Conservation (phyloP, 2,888 invertebrate species). For the Tenthredo mesomela region DNA sequence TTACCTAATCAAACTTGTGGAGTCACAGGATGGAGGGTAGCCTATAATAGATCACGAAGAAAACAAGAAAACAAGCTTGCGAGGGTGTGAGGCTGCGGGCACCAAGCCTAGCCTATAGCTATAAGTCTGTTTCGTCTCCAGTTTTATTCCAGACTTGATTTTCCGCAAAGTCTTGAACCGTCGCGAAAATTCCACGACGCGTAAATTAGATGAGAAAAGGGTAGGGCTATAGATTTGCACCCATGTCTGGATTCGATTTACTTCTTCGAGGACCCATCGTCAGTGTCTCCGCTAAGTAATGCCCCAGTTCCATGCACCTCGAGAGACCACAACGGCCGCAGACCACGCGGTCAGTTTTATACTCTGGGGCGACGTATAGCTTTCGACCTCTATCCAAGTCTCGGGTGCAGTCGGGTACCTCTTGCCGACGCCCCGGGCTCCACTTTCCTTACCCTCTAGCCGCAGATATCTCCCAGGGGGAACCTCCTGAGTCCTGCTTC, state of each 20-base stretch:
- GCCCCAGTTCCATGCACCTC: constrained; percentile 27
- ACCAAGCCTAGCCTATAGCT: background rate
- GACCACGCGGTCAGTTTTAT: constrained; percentile 33
- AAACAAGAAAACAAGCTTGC: constrained; percentile 25
- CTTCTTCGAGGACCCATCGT: constrained; percentile 15
- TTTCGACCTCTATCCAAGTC: constrained; percentile 21
- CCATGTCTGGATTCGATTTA: constrained; percentile 29
- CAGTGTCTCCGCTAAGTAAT: constrained; percentile 34
- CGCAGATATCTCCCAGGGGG: constrained; percentile 46
- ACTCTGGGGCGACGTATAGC: constrained; percentile 15
- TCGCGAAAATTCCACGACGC: background rate
- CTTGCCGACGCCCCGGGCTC: constrained; percentile 35
- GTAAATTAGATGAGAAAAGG: constrained; percentile 19
- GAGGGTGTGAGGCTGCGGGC: background rate
- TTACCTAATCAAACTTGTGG: constrained; percentile 52
- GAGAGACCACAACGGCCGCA: constrained; percentile 15
- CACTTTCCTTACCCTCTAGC: constrained; percentile 48
- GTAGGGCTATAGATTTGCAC: constrained; percentile 5
- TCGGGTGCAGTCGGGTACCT: background rate
- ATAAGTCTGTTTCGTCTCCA: background rate
- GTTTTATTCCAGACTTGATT: constrained; percentile 5
- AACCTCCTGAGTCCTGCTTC: background rate
- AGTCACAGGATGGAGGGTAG: constrained; percentile 17
- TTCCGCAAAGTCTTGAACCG: background rate
- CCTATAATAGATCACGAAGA: constrained; percentile 28